A percentile compares a stretch with the other conserved stretches of the same genome.
Evolutionary conservation across 2,888 invertebrate genomes (phyloP).

Genomic region (Macrophya alboannulata): DNA sequence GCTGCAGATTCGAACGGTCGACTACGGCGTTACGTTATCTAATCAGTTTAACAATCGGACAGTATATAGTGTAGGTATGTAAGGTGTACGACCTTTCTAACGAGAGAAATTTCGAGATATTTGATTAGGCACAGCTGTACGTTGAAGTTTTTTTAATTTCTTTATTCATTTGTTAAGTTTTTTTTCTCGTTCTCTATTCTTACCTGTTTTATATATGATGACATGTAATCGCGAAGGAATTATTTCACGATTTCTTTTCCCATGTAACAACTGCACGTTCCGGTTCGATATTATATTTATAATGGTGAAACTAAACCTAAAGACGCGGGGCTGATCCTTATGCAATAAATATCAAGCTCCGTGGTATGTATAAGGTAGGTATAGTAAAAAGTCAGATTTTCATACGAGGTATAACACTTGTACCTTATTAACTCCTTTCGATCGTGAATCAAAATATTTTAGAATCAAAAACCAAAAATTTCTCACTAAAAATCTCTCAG

Average conservation of each 20-base stretch:
- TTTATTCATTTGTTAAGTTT: too few species aligned
- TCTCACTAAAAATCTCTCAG: conserved; percentile 9
- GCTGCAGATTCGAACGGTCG: not conserved
- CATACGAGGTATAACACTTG: not conserved
- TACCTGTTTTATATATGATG: not conserved
- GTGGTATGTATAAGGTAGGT: not conserved
- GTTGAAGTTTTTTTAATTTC: not conserved
- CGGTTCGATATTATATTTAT: conserved; percentile 40
- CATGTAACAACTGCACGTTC: conserved; percentile 7
- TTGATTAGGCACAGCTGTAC: not conserved
- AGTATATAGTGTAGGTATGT: too few species aligned
- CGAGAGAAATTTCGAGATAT: not conserved
- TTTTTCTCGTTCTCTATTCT: not conserved
- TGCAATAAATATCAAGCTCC: conserved; percentile 1
- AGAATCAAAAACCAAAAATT: not conserved
- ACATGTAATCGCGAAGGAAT: conserved; percentile 3
- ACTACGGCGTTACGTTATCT: not conserved
- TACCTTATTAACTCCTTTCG: not conserved
- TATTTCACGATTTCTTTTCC: conserved; percentile 34
- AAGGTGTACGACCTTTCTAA: not conserved
- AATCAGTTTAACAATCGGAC: conserved; percentile 27
- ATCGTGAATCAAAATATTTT: not conserved
- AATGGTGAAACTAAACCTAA: conserved; percentile 33
- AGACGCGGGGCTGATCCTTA: not conserved
- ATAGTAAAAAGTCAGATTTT: not conserved